These are phyloP conservation scores for Anolis sagrei DNA, from an alignment of 2,113 vertebrate species.

Conservation along the genomic window DNA sequence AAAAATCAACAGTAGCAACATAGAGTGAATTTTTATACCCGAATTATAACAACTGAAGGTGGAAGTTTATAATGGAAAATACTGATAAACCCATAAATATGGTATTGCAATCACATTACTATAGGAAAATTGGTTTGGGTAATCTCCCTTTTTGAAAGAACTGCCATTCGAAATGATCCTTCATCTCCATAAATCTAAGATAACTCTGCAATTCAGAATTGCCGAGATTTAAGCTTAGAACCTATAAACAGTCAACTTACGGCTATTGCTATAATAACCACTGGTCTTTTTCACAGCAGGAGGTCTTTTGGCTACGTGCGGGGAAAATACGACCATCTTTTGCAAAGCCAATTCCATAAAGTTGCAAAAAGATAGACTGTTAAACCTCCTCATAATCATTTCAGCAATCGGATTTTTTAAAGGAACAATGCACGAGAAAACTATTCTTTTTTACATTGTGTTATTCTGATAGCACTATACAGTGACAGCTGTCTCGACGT, in stretches of 20 bases:
- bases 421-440: constrained; percentile 58
- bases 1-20: constrained; percentile 69
- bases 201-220: constrained; percentile 85
- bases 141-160: constrained; percentile 81
- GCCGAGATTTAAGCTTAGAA: constrained; percentile 82
- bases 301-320: constrained; percentile 73
- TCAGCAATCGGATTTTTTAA: constrained; percentile 59
- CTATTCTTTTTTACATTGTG: constrained; percentile 70
- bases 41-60: constrained; percentile 81
- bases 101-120: constrained; percentile 75
- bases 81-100: constrained; percentile 77
- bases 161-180: constrained; percentile 76
- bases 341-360: constrained; percentile 76
- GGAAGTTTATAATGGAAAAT: constrained; percentile 80
- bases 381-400: constrained; percentile 65
- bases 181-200: constrained; percentile 82
- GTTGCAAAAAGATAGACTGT: constrained; percentile 64
- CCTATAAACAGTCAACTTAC: constrained; percentile 83
- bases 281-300: constrained; percentile 80
- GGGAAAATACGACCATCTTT: constrained; percentile 69
- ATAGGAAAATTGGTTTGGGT: constrained; percentile 83
- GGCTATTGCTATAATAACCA: constrained; percentile 80
- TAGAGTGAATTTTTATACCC: constrained; percentile 80
- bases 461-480: constrained; percentile 67
- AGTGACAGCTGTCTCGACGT: constrained; percentile 71